Percentiles rank a stretch among this genome's conserved stretches.
Evolutionary conservation across 2,888 invertebrate species (phyloP).

Genomic region (Agonopterix heracliana): DNA sequence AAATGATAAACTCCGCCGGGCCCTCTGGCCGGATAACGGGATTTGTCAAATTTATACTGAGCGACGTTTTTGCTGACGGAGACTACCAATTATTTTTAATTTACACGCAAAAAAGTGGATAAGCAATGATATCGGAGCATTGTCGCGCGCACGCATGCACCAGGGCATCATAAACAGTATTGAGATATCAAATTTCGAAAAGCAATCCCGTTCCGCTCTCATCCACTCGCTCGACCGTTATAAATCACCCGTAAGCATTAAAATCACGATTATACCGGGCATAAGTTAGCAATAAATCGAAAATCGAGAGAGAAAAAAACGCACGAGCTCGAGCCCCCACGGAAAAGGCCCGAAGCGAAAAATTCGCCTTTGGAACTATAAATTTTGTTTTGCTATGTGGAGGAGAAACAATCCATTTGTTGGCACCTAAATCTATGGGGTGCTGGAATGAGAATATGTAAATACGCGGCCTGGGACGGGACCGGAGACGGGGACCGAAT

Average conservation of each 20-base stretch:
- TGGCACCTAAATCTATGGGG: constrained; percentile 60
- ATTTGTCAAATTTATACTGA: constrained; percentile 40
- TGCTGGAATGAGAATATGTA: constrained; percentile 51
- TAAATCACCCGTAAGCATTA: constrained; percentile 68
- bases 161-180: constrained; percentile 62
- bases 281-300: constrained; percentile 70
- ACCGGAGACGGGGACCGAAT: constrained; percentile 7
- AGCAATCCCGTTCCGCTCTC: constrained; percentile 52
- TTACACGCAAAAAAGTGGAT: constrained; percentile 13
- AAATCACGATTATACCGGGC: constrained; percentile 72
- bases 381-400: constrained; percentile 47
- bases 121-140: constrained; percentile 6
- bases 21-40: constrained; percentile 49
- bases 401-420: constrained; percentile 68
- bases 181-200: constrained; percentile 73
- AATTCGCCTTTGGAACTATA: constrained; percentile 52
- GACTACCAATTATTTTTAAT: constrained; percentile 51
- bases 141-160: constrained; percentile 29
- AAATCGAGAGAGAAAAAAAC: constrained; percentile 51
- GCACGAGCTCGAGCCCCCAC: constrained; percentile 23
- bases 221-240: constrained; percentile 45
- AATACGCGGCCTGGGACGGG: constrained; percentile 36
- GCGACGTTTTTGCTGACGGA: constrained; percentile 29
- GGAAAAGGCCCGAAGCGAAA: constrained; percentile 27
- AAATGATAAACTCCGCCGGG: constrained; percentile 48